Conservation (phyloP, 2,797 vertebrate species). For the Hippopotamyrus pictus region DNA sequence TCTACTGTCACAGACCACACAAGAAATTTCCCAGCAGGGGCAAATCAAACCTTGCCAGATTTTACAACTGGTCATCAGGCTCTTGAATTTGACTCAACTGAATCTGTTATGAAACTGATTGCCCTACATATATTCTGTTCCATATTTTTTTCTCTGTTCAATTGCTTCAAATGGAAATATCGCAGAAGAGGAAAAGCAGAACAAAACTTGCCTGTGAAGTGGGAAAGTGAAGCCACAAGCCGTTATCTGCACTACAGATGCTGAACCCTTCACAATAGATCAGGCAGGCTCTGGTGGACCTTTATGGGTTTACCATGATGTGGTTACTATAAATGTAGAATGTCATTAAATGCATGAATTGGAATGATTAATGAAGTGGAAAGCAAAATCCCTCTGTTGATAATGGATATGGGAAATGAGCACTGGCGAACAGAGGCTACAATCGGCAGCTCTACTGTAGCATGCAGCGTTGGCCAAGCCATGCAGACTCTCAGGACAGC, state of each 20-base stretch:
- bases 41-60: slow-evolving; percentile 4
- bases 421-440: background rate
- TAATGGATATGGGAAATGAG: slow-evolving; percentile 18
- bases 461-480: background rate
- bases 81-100: background rate
- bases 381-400: slow-evolving; percentile 21
- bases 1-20: slow-evolving; percentile 6
- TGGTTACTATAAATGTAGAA: slow-evolving; percentile 16
- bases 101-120: background rate
- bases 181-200: background rate
- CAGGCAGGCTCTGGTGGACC: background rate
- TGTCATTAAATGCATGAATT: slow-evolving; percentile 17
- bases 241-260: background rate
- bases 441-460: slow-evolving; percentile 15
- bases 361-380: slow-evolving; percentile 18
- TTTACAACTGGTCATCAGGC: background rate
- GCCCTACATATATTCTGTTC: background rate
- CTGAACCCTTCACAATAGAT: slow-evolving; percentile 10
- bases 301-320: slow-evolving; percentile 8
- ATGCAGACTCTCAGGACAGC: background rate
- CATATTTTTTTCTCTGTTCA: background rate
- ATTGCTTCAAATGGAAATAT: slow-evolving; percentile 7
- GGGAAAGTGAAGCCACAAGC: background rate
- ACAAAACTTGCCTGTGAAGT: background rate
- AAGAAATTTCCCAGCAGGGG: background rate